These are phyloP conservation scores for Dicyrtoma fusca DNA, from an alignment of 2,888 invertebrate species.

Conservation along the genomic window DNA sequence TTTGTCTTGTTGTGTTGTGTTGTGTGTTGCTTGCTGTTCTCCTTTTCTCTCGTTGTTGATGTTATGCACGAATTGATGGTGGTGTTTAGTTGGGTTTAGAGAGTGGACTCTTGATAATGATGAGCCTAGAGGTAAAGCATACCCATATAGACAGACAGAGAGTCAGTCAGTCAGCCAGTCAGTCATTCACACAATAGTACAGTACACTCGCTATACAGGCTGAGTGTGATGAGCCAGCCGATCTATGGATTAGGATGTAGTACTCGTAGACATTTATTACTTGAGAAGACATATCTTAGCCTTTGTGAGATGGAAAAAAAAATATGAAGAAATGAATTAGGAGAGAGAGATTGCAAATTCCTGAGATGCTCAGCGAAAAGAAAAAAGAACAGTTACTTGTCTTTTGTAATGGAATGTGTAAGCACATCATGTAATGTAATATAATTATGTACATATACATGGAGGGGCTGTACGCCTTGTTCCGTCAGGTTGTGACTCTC, in stretches of 20 bases:
- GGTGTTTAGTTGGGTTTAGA: neutral
- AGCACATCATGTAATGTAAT: slow-evolving; percentile 17
- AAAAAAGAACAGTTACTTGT: slow-evolving; percentile 35
- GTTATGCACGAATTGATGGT: neutral
- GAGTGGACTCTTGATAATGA: neutral
- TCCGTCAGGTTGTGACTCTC: no score
- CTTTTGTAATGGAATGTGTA: slow-evolving; percentile 33
- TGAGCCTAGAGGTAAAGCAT: neutral
- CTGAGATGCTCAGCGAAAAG: slow-evolving; percentile 24
- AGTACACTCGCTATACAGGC: no score
- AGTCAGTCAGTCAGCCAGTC: neutral
- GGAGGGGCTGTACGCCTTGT: no score
- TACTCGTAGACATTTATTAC: neutral
- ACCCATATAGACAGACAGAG: neutral
- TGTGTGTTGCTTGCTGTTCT: no score
- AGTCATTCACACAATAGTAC: neutral
- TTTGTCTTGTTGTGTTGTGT: no score
- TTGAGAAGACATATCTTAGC: neutral
- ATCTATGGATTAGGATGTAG: neutral
- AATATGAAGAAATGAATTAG: slow-evolving; percentile 15
- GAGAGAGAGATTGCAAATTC: slow-evolving; percentile 25
- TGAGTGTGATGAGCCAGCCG: neutral
- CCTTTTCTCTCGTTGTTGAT: slow-evolving; percentile 1
- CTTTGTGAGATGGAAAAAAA: slow-evolving; percentile 2
- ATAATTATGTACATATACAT: slow-evolving; percentile 3